Base-by-base conservation (phyloP, 2,888 invertebrate species). In the Stictocephala bisonia region DNA sequence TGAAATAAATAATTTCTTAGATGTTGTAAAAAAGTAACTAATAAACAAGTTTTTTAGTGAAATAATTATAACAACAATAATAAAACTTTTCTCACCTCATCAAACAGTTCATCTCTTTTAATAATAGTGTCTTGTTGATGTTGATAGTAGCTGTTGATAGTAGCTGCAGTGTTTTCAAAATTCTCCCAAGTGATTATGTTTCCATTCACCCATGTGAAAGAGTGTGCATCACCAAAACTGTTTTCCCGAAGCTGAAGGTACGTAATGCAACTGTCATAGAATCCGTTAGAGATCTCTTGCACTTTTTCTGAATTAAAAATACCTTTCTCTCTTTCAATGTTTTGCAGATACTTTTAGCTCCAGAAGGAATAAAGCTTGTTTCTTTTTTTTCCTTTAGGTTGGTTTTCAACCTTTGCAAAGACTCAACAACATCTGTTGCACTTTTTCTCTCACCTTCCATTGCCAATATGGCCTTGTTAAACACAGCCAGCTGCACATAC, bases 401-500 rank as follows among this genome's bases (percentile, higher is more conserved):
- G 15, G 2, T 56, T 26, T 56, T 22, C 9, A 56, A 27, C 22
- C n/a, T 53, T 53, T 53, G 53, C 53, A 53, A 53, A 24, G 56
- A 20, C 56, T 56, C 56, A 22, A 26, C 26, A 3, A 56, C 26
- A 56, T 56, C 56, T 56, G 56, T 26, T 56, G 56, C 56, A 56
- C 24, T 26, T 26, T 56, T 56, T 26, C 26, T 56, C 3, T 56
- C 56, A 15, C 56, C 56, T 56, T 56, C 56, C 22, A 56, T 56
- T 56, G 56, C 7, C 11, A 56, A 56, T 56, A 56, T 56, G 13
- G 24, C 26, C 26, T 56, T 56, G 26, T 56, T 56, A n/a, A 56
- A 56, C 15, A 9, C 26, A 13, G 51, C 13, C 56, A 68, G 50
- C 24, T 29, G 53, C 20, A 73, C 78, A 69, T 80, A 78, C n/a